Percentiles rank a stretch among this genome's conserved stretches.
Conservation (phyloP, 2,797 vertebrate species). For the Streptopelia turtur region DNA sequence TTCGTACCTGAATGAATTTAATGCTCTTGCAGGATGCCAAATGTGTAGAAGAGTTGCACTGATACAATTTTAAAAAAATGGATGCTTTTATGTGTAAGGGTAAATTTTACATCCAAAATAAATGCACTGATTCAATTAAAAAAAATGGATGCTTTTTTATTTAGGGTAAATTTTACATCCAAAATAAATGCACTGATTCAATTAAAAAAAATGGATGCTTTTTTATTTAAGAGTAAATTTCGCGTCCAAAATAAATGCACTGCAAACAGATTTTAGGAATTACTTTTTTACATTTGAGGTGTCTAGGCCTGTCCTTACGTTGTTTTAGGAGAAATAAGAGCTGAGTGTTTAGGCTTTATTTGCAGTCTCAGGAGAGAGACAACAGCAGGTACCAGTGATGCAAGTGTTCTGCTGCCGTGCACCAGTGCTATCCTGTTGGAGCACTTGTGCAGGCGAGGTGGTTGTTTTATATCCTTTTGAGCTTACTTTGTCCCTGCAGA, state of each 20-base stretch:
- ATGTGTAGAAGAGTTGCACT: background rate
- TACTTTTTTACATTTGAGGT: background rate
- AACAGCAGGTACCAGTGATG: background rate
- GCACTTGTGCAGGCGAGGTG: rapidly evolving
- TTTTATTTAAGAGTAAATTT: background rate
- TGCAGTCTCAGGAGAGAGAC: background rate
- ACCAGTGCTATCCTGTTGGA: background rate
- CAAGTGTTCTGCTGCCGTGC: background rate
- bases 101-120: background rate
- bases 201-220: background rate
- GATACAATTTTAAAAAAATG: background rate
- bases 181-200: background rate
- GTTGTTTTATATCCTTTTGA: background rate
- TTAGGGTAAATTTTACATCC: background rate
- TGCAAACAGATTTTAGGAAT: background rate
- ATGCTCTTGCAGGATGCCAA: background rate
- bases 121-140: background rate
- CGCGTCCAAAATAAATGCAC: background rate
- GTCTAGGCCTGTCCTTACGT: background rate
- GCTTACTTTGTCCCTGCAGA: background rate
- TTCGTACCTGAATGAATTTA: background rate
- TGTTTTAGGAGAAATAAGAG: background rate
- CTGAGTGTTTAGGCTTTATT: background rate
- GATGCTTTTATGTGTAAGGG: background rate
- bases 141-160: background rate